phyloP scores from a whole-genome alignment of 2,888 invertebrate species.

The Tetheella fluctuosa region DNA sequence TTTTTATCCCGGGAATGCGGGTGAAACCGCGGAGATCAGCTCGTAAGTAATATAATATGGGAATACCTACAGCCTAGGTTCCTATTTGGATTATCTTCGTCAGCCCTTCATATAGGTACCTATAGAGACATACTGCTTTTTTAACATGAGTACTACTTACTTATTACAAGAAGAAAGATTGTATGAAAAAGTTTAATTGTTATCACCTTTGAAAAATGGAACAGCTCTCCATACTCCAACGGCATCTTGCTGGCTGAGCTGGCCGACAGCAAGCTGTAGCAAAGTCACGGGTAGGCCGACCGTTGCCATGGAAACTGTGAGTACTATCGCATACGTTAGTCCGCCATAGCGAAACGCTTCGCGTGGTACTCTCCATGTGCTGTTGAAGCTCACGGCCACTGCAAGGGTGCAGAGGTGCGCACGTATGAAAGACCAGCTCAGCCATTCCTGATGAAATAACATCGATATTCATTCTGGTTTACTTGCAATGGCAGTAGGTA shows the following conservation, averaged over 20 bases:
- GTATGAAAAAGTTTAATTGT: too few species aligned
- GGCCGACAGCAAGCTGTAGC: slow-evolving; percentile 86
- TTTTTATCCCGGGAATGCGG: too few species aligned
- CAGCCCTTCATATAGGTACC: too few species aligned
- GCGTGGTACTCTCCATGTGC: slow-evolving; percentile 85
- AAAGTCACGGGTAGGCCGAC: slow-evolving; percentile 85
- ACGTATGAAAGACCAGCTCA: slow-evolving; percentile 57
- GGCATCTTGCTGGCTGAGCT: slow-evolving; percentile 86
- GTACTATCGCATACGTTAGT: slow-evolving; percentile 79
- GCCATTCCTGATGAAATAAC: slow-evolving; percentile 41
- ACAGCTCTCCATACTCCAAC: slow-evolving; percentile 87
- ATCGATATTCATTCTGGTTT: too few species aligned
- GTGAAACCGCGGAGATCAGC: too few species aligned
- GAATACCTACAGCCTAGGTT: too few species aligned
- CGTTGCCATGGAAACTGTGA: slow-evolving; percentile 72
- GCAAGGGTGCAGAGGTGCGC: slow-evolving; percentile 80
- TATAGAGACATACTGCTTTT: too few species aligned
- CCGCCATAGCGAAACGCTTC: slow-evolving; percentile 76
- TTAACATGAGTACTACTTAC: too few species aligned
- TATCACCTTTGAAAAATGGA: slow-evolving; percentile 86
- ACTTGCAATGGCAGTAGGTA: too few species aligned
- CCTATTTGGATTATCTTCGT: too few species aligned
- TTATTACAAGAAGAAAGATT: too few species aligned
- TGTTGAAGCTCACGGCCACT: slow-evolving; percentile 82
- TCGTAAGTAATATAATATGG: too few species aligned